Base-by-base conservation (phyloP, 1,140 invertebrate species). In the Bacillus rossius region DNA sequence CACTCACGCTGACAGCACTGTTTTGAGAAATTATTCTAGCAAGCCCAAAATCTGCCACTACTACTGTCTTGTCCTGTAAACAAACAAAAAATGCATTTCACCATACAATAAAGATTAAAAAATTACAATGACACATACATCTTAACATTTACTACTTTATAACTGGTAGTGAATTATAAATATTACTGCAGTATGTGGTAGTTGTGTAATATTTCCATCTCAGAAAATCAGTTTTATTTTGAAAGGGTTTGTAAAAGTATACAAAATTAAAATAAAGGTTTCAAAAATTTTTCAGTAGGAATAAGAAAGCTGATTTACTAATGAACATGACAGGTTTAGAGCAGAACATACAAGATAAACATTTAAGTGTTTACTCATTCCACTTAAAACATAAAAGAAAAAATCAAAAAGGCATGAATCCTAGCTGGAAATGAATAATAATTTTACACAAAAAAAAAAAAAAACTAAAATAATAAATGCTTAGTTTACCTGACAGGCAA, bases 21-120 rank as follows among this genome's bases (percentile, higher is more conserved):
- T 66, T 76, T 60, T 85, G 81, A 10, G 84, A 85, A 51, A 96
- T 90, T 42, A 96, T 94, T 45, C 92, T 81, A 2, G 94, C 93
- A 57, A 98, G 73, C 0, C 94, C 94, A 77, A 98, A 97, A 76
- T 98, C 94, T 8, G 92, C 94, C 1, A 98, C 92, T 4, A 98
- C 90, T 14, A 96, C 92, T 48, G 88, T 91, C 65, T 86, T 87
- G 71, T 93, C 91, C 75, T 86, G 73, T 29, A 72, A 67, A 61
- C 55, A 45, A 57, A 23, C 59, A 65, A 61, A 34, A 60, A 20
- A 59, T 47, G 16, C 16, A 10, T 47, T 47, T 7, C 43, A 47
- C 8, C 7, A 47, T 47, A 17, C 8, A 7, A 7, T 10, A 22
- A 50, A 8, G 34, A 1, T 16, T 22, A 50, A 50, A 20, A 22